These are phyloP conservation scores for Girardinichthys multiradiatus DNA, from an alignment of 2,113 vertebrate species.

Conservation along the genomic window DNA sequence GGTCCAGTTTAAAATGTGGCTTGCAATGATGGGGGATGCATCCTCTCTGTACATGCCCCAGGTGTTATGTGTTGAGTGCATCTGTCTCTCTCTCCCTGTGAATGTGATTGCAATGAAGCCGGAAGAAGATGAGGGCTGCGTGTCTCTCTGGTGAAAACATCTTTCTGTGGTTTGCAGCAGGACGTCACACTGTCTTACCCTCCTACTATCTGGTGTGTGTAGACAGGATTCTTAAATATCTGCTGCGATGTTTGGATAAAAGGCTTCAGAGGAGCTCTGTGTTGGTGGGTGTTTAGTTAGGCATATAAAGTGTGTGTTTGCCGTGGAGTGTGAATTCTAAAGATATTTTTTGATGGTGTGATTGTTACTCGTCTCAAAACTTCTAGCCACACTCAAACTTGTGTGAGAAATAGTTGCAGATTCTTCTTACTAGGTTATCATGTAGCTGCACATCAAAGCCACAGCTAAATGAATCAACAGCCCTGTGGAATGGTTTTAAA, in stretches of 20 bases:
- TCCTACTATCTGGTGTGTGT: slow-evolving; percentile 13
- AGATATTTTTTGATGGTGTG: too few relatives aligned
- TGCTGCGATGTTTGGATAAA: slow-evolving; percentile 28
- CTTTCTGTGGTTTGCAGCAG: slow-evolving; percentile 39
- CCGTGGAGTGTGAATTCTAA: not conserved
- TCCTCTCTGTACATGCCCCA: slow-evolving; percentile 59
- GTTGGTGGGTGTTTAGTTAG: slow-evolving; percentile 5
- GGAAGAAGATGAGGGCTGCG: slow-evolving; percentile 30
- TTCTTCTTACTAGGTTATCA: not conserved
- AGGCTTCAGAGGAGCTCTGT: not conserved
- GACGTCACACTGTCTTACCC: slow-evolving; percentile 38
- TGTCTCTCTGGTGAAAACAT: slow-evolving; percentile 66
- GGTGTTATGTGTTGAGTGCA: slow-evolving; percentile 53
- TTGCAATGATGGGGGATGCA: slow-evolving; percentile 62
- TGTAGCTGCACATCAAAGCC: not conserved
- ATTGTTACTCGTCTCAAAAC: slow-evolving; percentile 5
- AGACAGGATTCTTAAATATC: slow-evolving; percentile 24
- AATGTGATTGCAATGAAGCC: slow-evolving; percentile 23
- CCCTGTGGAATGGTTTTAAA: not conserved
- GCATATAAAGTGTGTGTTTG: not conserved
- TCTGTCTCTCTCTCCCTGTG: slow-evolving; percentile 12
- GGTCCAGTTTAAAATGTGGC: slow-evolving; percentile 47
- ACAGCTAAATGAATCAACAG: not conserved
- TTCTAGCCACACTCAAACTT: not conserved
- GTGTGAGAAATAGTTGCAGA: not conserved